Conservation (phyloP, 2,113 vertebrate species). For the Vulpes ferrilata region DNA sequence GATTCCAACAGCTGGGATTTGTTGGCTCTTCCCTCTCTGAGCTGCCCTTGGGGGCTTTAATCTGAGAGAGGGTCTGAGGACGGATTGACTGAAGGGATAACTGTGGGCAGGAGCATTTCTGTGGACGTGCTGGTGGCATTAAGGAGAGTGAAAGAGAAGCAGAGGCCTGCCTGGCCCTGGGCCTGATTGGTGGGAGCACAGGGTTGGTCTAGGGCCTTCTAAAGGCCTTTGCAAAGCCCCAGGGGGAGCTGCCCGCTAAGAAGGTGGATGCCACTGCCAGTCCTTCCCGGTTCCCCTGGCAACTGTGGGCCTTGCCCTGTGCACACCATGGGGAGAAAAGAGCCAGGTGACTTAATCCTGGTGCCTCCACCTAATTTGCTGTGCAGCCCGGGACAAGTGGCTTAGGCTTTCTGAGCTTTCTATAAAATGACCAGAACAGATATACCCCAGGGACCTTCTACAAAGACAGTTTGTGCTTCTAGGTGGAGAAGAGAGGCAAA, state of each 20-base stretch:
- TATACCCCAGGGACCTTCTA: too few relatives aligned
- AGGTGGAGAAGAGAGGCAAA: background rate
- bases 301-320: background rate
- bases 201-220: background rate
- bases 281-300: background rate
- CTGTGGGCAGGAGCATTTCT: background rate
- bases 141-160: background rate
- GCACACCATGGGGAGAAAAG: background rate
- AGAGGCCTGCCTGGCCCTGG: background rate
- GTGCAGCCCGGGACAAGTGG: background rate
- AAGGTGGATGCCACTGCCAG: background rate
- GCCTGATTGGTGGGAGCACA: background rate
- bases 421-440: background rate
- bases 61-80: rapidly evolving
- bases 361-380: background rate
- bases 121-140: background rate
- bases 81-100: background rate
- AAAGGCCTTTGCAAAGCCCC: background rate
- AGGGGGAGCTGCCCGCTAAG: background rate
- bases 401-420: background rate
- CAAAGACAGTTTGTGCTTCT: background rate
- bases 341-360: background rate
- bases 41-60: too few relatives aligned
- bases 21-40: background rate
- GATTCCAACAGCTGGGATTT: background rate